A percentile compares a stretch with the other conserved stretches of the same genome.
Conservation (phyloP, 2,113 vertebrate species). For the Hypocryptadius cinnamomeus region DNA sequence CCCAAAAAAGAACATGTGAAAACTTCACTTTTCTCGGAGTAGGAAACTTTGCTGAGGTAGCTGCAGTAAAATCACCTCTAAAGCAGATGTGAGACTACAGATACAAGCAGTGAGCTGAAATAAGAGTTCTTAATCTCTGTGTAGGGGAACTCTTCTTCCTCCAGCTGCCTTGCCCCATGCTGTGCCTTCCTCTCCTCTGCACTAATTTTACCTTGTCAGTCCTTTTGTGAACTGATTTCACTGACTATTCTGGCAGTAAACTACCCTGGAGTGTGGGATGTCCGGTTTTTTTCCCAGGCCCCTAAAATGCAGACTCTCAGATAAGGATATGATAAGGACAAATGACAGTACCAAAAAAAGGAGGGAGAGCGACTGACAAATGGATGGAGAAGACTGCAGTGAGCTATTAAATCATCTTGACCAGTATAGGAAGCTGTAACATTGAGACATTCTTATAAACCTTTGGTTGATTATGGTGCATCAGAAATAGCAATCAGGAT, state of each 20-base stretch:
- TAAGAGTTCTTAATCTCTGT: not conserved
- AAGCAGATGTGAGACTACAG: not conserved
- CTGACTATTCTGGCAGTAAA: not conserved
- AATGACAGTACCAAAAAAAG: not conserved
- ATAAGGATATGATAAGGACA: not conserved
- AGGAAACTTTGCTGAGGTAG: not conserved
- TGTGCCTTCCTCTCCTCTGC: not conserved
- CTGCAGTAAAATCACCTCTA: not conserved
- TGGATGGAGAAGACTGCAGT: not conserved
- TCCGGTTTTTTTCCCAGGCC: not conserved
- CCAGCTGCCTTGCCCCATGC: not conserved
- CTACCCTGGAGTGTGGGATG: not conserved
- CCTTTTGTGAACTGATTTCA: not conserved
- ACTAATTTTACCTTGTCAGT: not conserved
- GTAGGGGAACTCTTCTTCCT: not conserved
- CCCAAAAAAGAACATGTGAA: not conserved
- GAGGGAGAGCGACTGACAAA: rapidly evolving
- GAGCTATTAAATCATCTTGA: not conserved
- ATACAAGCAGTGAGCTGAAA: not conserved
- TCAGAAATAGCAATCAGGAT: not conserved
- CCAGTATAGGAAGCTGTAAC: not conserved
- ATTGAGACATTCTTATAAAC: not conserved
- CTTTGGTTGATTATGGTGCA: not conserved
- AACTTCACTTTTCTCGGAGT: not conserved
- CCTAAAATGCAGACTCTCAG: not conserved